Evolutionary conservation across 2,888 invertebrate species (phyloP).

Genomic region (Acrobasis consociella): DNA sequence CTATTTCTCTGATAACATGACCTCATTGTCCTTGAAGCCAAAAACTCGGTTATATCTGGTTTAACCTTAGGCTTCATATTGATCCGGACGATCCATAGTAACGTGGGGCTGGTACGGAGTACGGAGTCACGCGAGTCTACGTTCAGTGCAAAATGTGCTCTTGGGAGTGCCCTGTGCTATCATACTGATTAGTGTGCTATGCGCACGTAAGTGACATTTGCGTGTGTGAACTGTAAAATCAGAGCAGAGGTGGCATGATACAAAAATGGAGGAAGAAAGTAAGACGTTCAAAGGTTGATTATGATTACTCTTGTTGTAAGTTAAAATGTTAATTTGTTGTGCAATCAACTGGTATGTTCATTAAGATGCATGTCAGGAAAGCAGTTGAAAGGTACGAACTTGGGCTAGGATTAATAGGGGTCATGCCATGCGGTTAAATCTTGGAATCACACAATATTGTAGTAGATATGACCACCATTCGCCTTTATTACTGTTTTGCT

Average conservation of each 20-base stretch:
- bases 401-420: too few species aligned
- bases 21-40: conserved; percentile 50
- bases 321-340: not conserved
- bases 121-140: conserved; percentile 62
- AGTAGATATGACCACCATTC: too few species aligned
- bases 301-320: not conserved
- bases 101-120: conserved; percentile 46
- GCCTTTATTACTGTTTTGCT: too few species aligned
- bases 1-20: conserved; percentile 6
- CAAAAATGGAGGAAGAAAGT: conserved; percentile 41
- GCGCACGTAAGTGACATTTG: conserved; percentile 22
- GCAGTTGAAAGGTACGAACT: too few species aligned
- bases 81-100: conserved; percentile 52
- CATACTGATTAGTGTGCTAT: conserved; percentile 14
- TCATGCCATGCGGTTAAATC: too few species aligned
- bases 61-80: conserved; percentile 51
- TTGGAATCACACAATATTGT: too few species aligned
- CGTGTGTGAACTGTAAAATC: conserved; percentile 25
- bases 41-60: conserved; percentile 35
- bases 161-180: conserved; percentile 47
- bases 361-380: not conserved
- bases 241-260: conserved; percentile 34
- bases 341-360: not conserved
- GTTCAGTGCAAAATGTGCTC: conserved; percentile 51
- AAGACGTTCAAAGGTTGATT: conserved; percentile 28